Evolutionary conservation across 2,797 vertebrate genomes (phyloP), one percentile per base, ranked within the genome.

Genomic region (Pachyuromys duprasi): DNA sequence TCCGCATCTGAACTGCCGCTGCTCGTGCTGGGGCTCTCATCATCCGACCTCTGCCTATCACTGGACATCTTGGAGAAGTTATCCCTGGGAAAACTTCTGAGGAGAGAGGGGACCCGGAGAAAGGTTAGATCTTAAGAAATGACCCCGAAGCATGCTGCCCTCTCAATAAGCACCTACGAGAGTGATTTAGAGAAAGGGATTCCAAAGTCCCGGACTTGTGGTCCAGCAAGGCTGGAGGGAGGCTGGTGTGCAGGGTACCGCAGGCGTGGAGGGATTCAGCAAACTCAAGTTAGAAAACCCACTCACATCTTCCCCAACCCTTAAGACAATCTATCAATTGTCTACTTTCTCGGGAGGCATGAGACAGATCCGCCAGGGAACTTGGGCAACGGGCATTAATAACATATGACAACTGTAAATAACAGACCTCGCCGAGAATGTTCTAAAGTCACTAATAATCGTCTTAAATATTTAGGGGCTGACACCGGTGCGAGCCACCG

Each of bases 21-120:
- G 98, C 99, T 99, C 98, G 99, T 99, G 98, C 99, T 99, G 86
- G 99, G 99, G 98, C 99, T 99, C 98, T 99, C 99, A 98, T 99
- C 99, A 18, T 99, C 99, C 91, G 99, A 99, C 98, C 99, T 99
- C 94, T 99, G 99, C 98, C 99, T 98, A 97, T 99, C 99, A 98
- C 99, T 99, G 98, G 99, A 99, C 99, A 99, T 99, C 95, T 98
- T 99, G 98, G 86, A 97, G 90, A 98, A 97, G 96, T 98, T 98
- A 96, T 93, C 95, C 89, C 95, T 95, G 91, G 63, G 1, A 91
- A 97, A 97, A 98, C 97, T 98, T 97, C 94, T 79, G 39, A 91
- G 76, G 69, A 74, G 36, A 95, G 83, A 87, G 14, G 22, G 2
- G 0, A 22, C 15, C 15, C 76, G 49, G 70, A 53, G 57, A 83